A percentile compares a stretch with the other conserved stretches of the same genome.
Conservation (phyloP, 2,888 invertebrate species). For the Cephus pulcher region DNA sequence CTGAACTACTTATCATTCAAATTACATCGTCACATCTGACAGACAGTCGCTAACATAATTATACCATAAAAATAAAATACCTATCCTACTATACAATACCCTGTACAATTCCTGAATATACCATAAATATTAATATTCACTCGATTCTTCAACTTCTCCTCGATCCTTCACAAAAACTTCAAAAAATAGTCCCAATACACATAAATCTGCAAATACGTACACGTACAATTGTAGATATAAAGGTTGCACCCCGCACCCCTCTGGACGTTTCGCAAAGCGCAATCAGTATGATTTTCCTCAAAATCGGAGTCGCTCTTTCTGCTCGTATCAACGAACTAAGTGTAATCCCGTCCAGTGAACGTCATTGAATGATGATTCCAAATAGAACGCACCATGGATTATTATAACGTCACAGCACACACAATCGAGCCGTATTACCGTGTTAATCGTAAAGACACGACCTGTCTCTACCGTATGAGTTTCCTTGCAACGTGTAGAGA, state of each 20-base stretch:
- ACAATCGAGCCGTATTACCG: background rate
- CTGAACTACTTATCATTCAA: background rate
- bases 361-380: constrained; percentile 32
- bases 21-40: background rate
- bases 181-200: background rate
- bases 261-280: background rate
- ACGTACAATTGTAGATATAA: background rate
- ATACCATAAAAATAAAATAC: background rate
- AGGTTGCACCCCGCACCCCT: background rate
- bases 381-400: constrained; percentile 39
- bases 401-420: background rate
- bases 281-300: background rate
- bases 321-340: constrained; percentile 17
- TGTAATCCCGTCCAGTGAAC: constrained; percentile 38
- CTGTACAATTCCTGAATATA: background rate
- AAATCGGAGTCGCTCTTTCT: background rate
- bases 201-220: background rate
- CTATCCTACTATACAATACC: background rate
- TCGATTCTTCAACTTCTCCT: background rate
- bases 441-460: background rate
- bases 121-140: background rate
- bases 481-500: background rate
- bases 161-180: background rate
- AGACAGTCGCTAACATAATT: background rate
- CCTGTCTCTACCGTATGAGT: background rate